Conservation (phyloP, 2,113 vertebrate genomes). For the Amphilophus citrinellus region DNA sequence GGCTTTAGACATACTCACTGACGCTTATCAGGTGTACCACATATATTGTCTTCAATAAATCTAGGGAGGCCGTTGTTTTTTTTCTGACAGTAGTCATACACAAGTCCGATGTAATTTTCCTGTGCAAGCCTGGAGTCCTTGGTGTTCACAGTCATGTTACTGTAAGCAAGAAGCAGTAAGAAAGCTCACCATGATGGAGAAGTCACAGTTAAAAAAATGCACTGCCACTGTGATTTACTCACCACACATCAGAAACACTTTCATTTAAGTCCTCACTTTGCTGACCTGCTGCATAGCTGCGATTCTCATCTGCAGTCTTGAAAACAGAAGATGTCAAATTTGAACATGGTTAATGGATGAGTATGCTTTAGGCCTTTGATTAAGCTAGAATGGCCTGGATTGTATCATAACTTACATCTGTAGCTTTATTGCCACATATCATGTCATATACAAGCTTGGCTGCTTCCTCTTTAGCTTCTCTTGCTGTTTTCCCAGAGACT, state of each 20-base stretch:
- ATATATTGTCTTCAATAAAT: neutral
- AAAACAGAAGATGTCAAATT: neutral
- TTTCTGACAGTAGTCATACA: conserved; percentile 26
- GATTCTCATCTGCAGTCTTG: conserved; percentile 49
- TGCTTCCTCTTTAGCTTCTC: conserved; percentile 78
- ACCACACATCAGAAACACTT: conserved; percentile 32
- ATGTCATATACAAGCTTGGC: conserved; percentile 68
- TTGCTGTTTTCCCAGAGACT: conserved; percentile 62
- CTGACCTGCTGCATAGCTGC: neutral
- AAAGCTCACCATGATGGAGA: neutral
- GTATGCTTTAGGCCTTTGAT: neutral
- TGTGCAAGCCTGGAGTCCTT: neutral
- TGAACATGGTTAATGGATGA: neutral
- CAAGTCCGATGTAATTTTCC: conserved; percentile 48
- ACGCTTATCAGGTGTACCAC: neutral
- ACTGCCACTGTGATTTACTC: conserved; percentile 1
- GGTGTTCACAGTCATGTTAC: neutral
- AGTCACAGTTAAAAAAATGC: neutral
- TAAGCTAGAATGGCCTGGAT: neutral
- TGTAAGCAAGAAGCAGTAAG: conserved; percentile 23
- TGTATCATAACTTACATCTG: conserved; percentile 40
- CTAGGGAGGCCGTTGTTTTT: neutral
- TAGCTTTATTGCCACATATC: conserved; percentile 4
- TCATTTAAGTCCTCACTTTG: neutral
- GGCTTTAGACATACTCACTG: neutral